Base-by-base conservation (phyloP, 2,797 vertebrate species). In the Enteromius mattozi region DNA sequence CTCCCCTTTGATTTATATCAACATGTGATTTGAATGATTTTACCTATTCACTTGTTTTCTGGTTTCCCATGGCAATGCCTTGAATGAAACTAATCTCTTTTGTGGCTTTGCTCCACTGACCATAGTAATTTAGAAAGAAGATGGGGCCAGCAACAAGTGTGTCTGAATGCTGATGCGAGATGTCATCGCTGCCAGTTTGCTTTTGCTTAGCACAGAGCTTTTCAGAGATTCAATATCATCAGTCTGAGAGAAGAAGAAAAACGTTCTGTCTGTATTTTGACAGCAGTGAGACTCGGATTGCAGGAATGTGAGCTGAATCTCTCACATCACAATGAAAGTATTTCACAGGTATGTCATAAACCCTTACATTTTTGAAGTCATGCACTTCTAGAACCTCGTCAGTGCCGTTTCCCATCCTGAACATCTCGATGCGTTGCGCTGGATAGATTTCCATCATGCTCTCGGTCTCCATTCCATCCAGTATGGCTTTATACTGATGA, bases 351-450 rank as follows among this genome's bases (percentile, higher is more conserved):
- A 37, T 19, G 45, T 85, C 79, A 78, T 74, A 86, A 83, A 87
- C 56, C 90, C 94, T 96, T 92, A 98, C 98, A 0, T 98, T 96
- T 94, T 97, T 97, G 92, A 99, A 99, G 92, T 99, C 97, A 0
- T 98, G 97, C 80, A 99, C 96, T 93, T 99, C 98, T 78, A 98
- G 91, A 63, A 98, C 96, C 85, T 98, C 97, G 30, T 97, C 93
- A 0, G 94, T 97, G 81, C 96, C 96, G 0, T 98, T 98, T 88
- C 97, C 96, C 0, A 95, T 97, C 89, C 93, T 93, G 92, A 99
- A 97, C 88, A 96, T 96, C 93, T 99, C 97, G 0, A 96, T 93
- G 86, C 89, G 95, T 85, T 93, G 92, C 66, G 89, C 82, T 0
- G 97, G 95, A 92, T 99, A 96, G 0, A 99, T 99, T 94, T 98